Evolutionary conservation across 2,888 invertebrate genomes (phyloP).

Genomic region (Torymus tubicola): DNA sequence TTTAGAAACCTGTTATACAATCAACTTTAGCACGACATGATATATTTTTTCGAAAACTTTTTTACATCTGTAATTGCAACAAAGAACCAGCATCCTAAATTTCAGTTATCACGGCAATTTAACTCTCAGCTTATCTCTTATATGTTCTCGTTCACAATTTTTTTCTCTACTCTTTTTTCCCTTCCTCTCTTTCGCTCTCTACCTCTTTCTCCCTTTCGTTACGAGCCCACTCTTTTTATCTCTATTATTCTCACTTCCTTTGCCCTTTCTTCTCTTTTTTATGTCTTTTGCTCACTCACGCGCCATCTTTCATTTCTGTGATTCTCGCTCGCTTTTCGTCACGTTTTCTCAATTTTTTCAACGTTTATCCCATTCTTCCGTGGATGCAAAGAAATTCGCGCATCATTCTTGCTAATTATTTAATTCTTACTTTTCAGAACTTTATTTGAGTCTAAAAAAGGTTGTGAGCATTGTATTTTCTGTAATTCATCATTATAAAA

Average conservation of each 20-base stretch:
- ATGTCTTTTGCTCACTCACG: slow-evolving; percentile 11
- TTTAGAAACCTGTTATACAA: too few species aligned
- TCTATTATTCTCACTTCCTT: slow-evolving; percentile 40
- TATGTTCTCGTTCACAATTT: slow-evolving; percentile 17
- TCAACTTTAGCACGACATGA: neutral
- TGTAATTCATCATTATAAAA: too few species aligned
- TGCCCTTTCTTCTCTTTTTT: slow-evolving; percentile 9
- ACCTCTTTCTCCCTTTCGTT: neutral
- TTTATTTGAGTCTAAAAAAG: too few species aligned
- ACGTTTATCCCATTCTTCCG: slow-evolving; percentile 13
- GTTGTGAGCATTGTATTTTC: too few species aligned
- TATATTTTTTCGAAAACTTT: neutral
- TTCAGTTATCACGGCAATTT: slow-evolving; percentile 16
- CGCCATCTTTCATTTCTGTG: slow-evolving; percentile 15
- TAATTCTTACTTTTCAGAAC: neutral
- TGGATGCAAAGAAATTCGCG: neutral
- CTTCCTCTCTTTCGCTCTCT: slow-evolving; percentile 2
- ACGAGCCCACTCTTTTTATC: slow-evolving; percentile 21
- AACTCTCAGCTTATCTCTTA: slow-evolving; percentile 4
- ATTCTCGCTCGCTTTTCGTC: slow-evolving; percentile 9
- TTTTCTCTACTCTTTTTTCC: slow-evolving; percentile 3
- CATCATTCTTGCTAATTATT: neutral
- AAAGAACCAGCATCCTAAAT: slow-evolving; percentile 4
- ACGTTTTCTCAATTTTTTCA: slow-evolving; percentile 36
- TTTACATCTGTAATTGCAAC: too few species aligned